Evolutionary conservation across 2,797 vertebrate genomes (phyloP), one percentile per base, ranked within the genome.

Genomic region (Sebastes diploproa): DNA sequence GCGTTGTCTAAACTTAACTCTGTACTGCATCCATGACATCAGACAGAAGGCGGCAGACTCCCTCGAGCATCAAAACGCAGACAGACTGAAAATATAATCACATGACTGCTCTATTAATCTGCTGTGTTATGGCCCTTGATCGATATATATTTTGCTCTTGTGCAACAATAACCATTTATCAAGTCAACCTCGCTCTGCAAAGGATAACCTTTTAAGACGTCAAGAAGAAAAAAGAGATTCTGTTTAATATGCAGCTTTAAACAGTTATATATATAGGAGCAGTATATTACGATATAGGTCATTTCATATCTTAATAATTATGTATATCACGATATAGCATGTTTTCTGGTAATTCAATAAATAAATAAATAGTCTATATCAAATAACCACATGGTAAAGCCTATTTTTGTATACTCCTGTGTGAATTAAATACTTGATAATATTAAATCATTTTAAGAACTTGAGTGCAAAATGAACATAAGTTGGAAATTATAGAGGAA

Each of bases 161-260:
- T 88, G 86, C 88, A 94, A 94, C 94, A 93, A 95, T 92, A 95
- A 92, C 85, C 93, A 95, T 96, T 94, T 54, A 88, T 96, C 95
- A 96, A 91, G 87, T 92, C 52, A 80, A 60, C 55, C 66, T 83
- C 6, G 25, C 55, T 79, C 76, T 77, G 73, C 58, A 56, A 72
- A 71, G 66, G 56, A 64, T 59, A 85, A 79, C 75, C 88, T 92
- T 91, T 93, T 88, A 91, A 90, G 79, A 90, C 29, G 82, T 89
- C 78, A 85, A 61, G 59, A 72, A 64, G 68, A 86, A 75, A 79
- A 71, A 54, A 72, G 29, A 34, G 25, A 36, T 80, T 32, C 71
- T 84, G 75, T 88, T 91, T 86, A 83, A 83, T 68, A 88, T 87
- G 71, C 74, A 73, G 16, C 61, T 82, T 74, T 71, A 63, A 83